Percentiles rank a stretch among this genome's conserved stretches.
Conservation (phyloP, 2,888 invertebrate species). For the Leptopilina syphax region DNA sequence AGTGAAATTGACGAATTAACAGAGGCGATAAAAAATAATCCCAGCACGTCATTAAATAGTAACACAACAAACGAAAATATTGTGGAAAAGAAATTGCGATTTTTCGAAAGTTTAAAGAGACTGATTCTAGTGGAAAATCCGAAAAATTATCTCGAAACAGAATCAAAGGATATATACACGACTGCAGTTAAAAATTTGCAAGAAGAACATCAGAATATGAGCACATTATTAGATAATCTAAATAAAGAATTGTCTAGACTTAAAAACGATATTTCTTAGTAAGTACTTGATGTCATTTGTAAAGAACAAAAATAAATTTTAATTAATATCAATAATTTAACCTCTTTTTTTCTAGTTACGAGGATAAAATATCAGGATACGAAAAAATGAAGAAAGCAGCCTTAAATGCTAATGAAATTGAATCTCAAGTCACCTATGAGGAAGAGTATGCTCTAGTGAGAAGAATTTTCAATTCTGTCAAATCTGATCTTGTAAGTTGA, state of each 20-base stretch:
- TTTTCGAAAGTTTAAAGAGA: conserved; percentile 56
- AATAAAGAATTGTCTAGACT: conserved; percentile 53
- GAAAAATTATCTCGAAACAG: conserved; percentile 60
- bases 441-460: conserved; percentile 57
- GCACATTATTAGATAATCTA: conserved; percentile 48
- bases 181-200: conserved; percentile 59
- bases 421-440: conserved; percentile 53
- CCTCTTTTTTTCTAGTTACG: conserved; percentile 60
- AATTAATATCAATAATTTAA: background rate
- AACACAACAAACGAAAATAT: conserved; percentile 55
- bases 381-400: conserved; percentile 64
- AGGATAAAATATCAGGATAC: conserved; percentile 61
- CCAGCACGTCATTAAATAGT: conserved; percentile 44
- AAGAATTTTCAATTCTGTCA: conserved; percentile 60
- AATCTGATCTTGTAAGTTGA: conserved; percentile 66
- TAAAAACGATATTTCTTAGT: conserved; percentile 63
- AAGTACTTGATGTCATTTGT: conserved; percentile 44
- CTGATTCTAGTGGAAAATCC: conserved; percentile 55
- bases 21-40: conserved; percentile 56
- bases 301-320: conserved; percentile 8
- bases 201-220: conserved; percentile 52
- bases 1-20: conserved; percentile 59
- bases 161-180: conserved; percentile 61
- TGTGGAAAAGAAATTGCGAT: conserved; percentile 54
- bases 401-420: conserved; percentile 53